A percentile compares a stretch with the other conserved stretches of the same genome.
Evolutionary conservation across 2,888 invertebrate species (phyloP).

Genomic region (Morinoia aosen): DNA sequence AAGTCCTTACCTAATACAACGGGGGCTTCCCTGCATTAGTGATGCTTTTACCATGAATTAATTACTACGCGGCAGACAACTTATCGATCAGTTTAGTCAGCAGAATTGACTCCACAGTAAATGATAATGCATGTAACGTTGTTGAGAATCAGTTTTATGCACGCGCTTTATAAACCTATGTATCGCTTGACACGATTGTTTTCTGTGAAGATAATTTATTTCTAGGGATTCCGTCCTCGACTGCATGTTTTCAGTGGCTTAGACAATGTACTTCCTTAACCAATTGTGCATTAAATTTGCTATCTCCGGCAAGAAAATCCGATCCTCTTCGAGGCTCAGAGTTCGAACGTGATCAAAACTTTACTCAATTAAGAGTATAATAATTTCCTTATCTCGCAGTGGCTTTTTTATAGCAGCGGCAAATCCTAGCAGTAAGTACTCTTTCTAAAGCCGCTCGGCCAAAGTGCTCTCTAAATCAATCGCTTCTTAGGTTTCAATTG

Average conservation of each 20-base stretch:
- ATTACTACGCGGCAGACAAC: too few species aligned
- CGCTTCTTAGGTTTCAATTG: constrained; percentile 39
- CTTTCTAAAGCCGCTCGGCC: neutral
- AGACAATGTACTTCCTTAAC: neutral
- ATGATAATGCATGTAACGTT: too few species aligned
- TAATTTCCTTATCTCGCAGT: neutral
- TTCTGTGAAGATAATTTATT: too few species aligned
- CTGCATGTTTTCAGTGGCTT: neutral
- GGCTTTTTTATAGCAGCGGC: constrained; percentile 5
- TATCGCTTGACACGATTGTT: too few species aligned
- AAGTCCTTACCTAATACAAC: too few species aligned
- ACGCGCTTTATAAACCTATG: too few species aligned
- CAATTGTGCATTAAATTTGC: neutral
- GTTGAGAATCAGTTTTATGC: too few species aligned
- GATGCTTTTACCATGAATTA: too few species aligned
- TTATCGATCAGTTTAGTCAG: too few species aligned
- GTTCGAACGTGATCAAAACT: neutral
- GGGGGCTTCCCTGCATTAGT: too few species aligned
- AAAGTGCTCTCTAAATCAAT: constrained; percentile 37
- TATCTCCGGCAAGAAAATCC: neutral
- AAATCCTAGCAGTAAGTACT: constrained; percentile 31
- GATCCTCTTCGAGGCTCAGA: neutral
- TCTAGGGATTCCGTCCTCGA: too few species aligned
- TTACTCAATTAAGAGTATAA: neutral
- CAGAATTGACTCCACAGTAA: too few species aligned